A percentile compares a stretch with the other conserved stretches of the same genome.
These are phyloP conservation scores for Hyphantria cunea DNA, from an alignment of 1,140 invertebrate genomes.

Conservation along the genomic window DNA sequence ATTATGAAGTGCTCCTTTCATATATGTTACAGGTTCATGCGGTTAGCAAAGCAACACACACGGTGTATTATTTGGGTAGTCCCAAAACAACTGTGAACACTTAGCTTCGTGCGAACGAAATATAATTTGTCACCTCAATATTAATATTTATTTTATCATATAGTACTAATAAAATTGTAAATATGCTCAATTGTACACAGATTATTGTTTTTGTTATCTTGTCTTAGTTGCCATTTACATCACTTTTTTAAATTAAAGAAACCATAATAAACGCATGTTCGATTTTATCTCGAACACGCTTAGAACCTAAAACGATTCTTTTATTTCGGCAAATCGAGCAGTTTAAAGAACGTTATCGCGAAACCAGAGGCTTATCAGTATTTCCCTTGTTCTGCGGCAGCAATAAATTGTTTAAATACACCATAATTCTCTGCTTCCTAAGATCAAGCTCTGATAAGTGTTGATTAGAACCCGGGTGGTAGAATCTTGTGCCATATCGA, in stretches of 20 bases:
- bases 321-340: constrained; percentile 51
- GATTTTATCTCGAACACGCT: constrained; percentile 14
- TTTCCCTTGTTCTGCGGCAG: constrained; percentile 69
- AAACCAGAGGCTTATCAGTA: constrained; percentile 66
- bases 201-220: too few species aligned
- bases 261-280: not conserved
- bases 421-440: constrained; percentile 74
- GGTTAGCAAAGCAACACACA: too few species aligned
- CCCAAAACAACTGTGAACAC: not conserved
- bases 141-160: too few species aligned
- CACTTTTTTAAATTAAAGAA: too few species aligned
- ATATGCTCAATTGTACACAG: too few species aligned
- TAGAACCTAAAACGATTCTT: constrained; percentile 12
- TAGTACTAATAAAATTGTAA: too few species aligned
- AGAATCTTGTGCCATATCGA: constrained; percentile 59
- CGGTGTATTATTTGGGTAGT: too few species aligned
- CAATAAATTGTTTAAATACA: constrained; percentile 79
- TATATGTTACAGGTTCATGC: too few species aligned
- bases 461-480: constrained; percentile 76
- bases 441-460: constrained; percentile 69
- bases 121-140: too few species aligned
- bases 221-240: too few species aligned
- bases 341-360: constrained; percentile 61
- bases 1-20: too few species aligned
- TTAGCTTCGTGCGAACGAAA: too few species aligned